phyloP scores from a whole-genome alignment of 2,797 vertebrate genomes.

The Poeciliopsis infans region DNA sequence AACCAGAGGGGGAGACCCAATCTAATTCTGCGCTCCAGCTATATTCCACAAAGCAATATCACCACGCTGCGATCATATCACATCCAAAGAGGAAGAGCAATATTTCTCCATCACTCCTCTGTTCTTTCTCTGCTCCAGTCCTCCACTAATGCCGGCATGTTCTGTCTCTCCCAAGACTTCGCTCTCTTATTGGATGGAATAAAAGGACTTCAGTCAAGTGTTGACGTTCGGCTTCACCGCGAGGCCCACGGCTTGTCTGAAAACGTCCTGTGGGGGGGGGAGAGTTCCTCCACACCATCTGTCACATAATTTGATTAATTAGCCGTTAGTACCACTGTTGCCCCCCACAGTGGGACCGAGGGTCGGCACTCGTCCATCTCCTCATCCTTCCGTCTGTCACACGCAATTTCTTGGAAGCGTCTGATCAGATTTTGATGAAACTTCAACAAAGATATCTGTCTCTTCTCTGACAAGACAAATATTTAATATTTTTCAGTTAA shows the following conservation, averaged over 20 bases:
- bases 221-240: constrained; percentile 52
- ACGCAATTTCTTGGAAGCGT: constrained; percentile 53
- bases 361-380: constrained; percentile 68
- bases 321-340: constrained; percentile 63
- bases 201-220: constrained; percentile 59
- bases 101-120: constrained; percentile 75
- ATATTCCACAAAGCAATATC: constrained; percentile 82
- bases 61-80: constrained; percentile 71
- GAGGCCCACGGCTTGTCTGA: constrained; percentile 54
- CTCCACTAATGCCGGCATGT: constrained; percentile 49
- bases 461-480: constrained; percentile 26
- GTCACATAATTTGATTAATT: constrained; percentile 76
- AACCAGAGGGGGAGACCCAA: constrained; percentile 68
- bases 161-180: constrained; percentile 38
- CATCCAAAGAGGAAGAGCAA: constrained; percentile 75
- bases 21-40: constrained; percentile 77
- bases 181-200: constrained; percentile 55
- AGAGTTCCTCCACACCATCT: constrained; percentile 70
- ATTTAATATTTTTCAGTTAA: constrained; percentile 33
- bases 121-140: constrained; percentile 55
- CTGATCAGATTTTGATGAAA: constrained; percentile 71
- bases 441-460: constrained; percentile 58
- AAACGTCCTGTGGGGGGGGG: constrained; percentile 65
- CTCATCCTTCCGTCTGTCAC: constrained; percentile 71
- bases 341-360: constrained; percentile 64